Base-by-base conservation (phyloP, 2,113 vertebrate genomes). In the Sinocyclocheilus anophthalmus region DNA sequence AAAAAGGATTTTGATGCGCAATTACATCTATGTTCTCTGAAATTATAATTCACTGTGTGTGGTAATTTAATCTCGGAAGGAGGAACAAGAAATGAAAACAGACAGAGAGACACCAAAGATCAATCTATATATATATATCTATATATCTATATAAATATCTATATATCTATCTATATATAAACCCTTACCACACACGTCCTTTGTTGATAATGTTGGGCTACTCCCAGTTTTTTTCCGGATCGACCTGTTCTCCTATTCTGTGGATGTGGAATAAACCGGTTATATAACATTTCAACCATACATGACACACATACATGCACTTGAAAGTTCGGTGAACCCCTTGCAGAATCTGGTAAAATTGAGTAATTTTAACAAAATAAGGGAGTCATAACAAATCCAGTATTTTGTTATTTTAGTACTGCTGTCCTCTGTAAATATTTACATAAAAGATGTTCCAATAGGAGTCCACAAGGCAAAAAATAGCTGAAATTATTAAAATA, bases 181-280 rank as follows among this genome's bases (percentile, higher is more conserved):
- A 26, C 5, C 45, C 96, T 97, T 91, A 99, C 97, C 97, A 0
- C 98, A 99, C n/a, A n/a, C n/a, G n/a, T 90, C 97, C 97, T 93
- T 99, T 99, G 92, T 99, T 99, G 93, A 99, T 99, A 91, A 99
- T 5, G 98, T 99, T 37, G 98, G 59, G 98, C 97, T 0, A 99
- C 97, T 87, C 98, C 98, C 98, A 0, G 98, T 99, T 91, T 99
- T 91, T 99, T 97, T 80, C 98, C 98, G 0, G 98, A 99, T 87
- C 97, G 96, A 76, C 98, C 98, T 0, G 98, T 99, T 88, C 98
- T 96, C 98, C 98, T 0, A 99, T 99, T 70, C 98, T 96, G 85
- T 99, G 98, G 88, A 99, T 95, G 89, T 85, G 81, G 50, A 69
- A 81, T 22, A 82, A 3, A 85, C 0, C 16, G 8, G 33, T 24